Base-by-base conservation (phyloP, 92 coral and sea anemone genomes). In the Zoanthus sociatus region DNA sequence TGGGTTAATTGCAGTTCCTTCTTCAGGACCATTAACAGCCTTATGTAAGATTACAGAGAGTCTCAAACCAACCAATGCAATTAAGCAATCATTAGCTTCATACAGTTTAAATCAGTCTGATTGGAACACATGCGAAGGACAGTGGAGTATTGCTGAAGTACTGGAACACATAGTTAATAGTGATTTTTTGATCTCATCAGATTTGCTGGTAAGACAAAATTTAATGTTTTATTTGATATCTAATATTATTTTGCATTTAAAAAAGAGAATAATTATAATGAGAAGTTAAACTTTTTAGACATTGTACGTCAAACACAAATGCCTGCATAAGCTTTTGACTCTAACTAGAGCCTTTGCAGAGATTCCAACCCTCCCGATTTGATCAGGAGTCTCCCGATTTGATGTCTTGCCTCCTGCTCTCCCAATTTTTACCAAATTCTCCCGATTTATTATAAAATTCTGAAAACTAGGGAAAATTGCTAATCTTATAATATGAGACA, bases 121-220 rank as follows among this genome's bases (percentile, higher is more conserved):
- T 37, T 46, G 21, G 10, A 50, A 81, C 46, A 14, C 66, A 0
- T n/a, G n/a, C 74, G 63, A 66, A 3, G 26, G 44, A 20, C 66
- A 21, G 26, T 81, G 61, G 85, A 81, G 85, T 21, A 30, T 81
- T 64, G 73, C 75, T 64, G 85, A 81, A 46, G 20, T 81, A 6
- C 85, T 81, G 17, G 85, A 81, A 44, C 18, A 21, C 6, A 81
- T 81, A 11, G 26, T 81, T 13, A 81, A 81, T 32, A 18, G 46
- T 17, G 32, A 78, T 20, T 21, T 46, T 31, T 31, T 16, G 1
- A 1, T 53, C 14, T 21, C 44, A 9, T 44, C 73, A 13, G 20
- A 20, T 44, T 81, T 70, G 85, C 47, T 81, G 85, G 85, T 81
- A 81, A 47, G 85, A 63, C 1, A 81, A 71, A 0, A 9, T 16